Conservation (phyloP, 2,113 vertebrate genomes). For the Sander vitreus region DNA sequence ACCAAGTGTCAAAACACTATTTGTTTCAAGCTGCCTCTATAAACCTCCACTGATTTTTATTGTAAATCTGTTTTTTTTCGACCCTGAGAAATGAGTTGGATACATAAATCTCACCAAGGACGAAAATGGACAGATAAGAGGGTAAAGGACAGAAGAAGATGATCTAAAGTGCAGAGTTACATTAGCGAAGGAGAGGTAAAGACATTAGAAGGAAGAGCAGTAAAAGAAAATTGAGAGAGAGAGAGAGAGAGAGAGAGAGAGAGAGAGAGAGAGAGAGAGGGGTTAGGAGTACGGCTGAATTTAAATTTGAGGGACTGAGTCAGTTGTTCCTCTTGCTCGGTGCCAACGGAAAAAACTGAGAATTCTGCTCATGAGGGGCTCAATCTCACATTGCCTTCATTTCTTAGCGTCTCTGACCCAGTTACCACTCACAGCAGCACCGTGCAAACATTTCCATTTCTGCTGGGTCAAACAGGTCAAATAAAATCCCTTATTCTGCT, state of each 20-base stretch:
- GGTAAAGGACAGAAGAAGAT: conserved; percentile 19
- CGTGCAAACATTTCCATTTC: conserved; percentile 21
- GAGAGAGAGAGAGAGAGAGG: conserved; percentile 56
- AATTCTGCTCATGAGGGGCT: conserved; percentile 71
- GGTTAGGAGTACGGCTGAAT: conserved; percentile 66
- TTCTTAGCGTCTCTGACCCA: conserved; percentile 71
- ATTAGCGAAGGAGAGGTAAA: conserved; percentile 61
- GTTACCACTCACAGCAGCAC: conserved; percentile 53
- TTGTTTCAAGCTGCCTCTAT: conserved; percentile 27
- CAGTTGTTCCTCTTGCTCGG: conserved; percentile 81
- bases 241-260: conserved; percentile 52
- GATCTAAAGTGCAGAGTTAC: conserved; percentile 51
- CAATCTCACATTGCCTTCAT: conserved; percentile 67
- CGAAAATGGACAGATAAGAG: neutral
- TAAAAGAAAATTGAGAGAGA: conserved; percentile 46
- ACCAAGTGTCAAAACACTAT: conserved; percentile 29
- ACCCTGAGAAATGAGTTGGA: neutral
- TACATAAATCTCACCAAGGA: conserved; percentile 6
- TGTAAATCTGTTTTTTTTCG: conserved; percentile 19
- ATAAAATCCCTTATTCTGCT: neutral
- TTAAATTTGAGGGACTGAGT: conserved; percentile 78
- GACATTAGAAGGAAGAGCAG: conserved; percentile 58
- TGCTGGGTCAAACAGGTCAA: conserved; percentile 38
- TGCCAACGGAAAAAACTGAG: conserved; percentile 84
- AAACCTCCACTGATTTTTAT: conserved; percentile 6